Evolutionary conservation across 2,888 invertebrate species (phyloP).

Genomic region (Operophtera brumata): DNA sequence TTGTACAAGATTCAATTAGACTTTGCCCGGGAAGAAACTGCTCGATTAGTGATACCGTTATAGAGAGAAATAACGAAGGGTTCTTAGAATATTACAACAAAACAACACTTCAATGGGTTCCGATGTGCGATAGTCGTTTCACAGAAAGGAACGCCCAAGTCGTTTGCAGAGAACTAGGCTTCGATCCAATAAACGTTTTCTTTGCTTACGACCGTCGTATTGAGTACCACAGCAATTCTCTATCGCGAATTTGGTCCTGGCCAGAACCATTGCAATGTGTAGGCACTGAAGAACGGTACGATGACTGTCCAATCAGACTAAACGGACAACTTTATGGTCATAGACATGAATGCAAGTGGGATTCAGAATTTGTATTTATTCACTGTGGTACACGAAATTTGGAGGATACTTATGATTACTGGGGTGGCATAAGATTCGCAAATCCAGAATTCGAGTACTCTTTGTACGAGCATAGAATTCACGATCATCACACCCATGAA

Average conservation of each 20-base stretch:
- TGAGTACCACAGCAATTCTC: constrained; percentile 93
- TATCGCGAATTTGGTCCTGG: constrained; percentile 95
- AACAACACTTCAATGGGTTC: constrained; percentile 97
- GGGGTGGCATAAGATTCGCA: constrained; percentile 98
- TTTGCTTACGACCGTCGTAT: constrained; percentile 92
- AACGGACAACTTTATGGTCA: constrained; percentile 95
- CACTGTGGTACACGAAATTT: constrained; percentile 90
- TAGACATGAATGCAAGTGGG: constrained; percentile 92
- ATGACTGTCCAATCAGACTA: constrained; percentile 92
- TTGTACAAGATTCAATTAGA: constrained; percentile 83
- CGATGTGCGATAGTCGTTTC: constrained; percentile 96
- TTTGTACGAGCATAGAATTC: constrained; percentile 89
- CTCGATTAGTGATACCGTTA: constrained; percentile 76
- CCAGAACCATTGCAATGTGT: constrained; percentile 94
- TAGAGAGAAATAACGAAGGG: constrained; percentile 84
- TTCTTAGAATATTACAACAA: constrained; percentile 97
- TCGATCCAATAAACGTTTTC: constrained; percentile 92
- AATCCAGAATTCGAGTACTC: constrained; percentile 94
- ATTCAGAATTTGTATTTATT: constrained; percentile 95
- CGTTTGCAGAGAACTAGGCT: constrained; percentile 95
- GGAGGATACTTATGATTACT: constrained; percentile 85
- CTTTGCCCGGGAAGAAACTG: constrained; percentile 89
- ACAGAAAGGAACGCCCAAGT: constrained; percentile 98
- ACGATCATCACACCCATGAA: constrained; percentile 89
- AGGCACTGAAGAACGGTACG: constrained; percentile 87